These are phyloP conservation scores for Drosophila tristis DNA, from an alignment of 1,140 invertebrate genomes.

Conservation along the genomic window DNA sequence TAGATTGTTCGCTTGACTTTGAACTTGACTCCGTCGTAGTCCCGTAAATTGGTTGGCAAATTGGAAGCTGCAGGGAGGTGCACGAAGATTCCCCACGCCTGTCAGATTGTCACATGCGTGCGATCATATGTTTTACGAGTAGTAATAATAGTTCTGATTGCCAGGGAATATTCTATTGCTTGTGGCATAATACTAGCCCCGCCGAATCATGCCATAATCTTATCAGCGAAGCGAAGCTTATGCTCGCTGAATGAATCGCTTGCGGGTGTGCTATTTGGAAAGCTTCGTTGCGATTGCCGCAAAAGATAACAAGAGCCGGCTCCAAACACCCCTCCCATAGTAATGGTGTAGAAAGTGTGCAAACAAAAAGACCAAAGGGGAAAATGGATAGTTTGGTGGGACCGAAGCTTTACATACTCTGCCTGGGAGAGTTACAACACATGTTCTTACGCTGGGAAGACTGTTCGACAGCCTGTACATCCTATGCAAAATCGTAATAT, in stretches of 20 bases:
- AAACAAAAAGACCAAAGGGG: slow-evolving; percentile 23
- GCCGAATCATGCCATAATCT: slow-evolving; percentile 67
- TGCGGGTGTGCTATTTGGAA: slow-evolving; percentile 5
- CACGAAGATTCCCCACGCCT: slow-evolving; percentile 7
- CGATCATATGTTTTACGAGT: slow-evolving; percentile 3
- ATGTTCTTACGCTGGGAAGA: too few species aligned
- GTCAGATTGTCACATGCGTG: slow-evolving; percentile 13
- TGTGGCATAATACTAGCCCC: not conserved
- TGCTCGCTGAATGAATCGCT: slow-evolving; percentile 39
- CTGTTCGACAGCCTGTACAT: too few species aligned
- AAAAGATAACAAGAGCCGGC: slow-evolving; percentile 25
- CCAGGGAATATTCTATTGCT: not conserved
- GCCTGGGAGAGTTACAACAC: too few species aligned
- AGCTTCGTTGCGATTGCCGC: slow-evolving; percentile 31
- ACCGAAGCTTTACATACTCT: too few species aligned
- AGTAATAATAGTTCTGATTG: slow-evolving; percentile 27
- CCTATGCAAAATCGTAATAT: too few species aligned
- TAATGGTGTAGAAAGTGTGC: slow-evolving; percentile 3
- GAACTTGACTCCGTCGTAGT: slow-evolving; percentile 38
- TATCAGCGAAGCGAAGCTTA: slow-evolving; percentile 51
- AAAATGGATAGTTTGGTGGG: too few species aligned
- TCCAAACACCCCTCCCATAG: not conserved
- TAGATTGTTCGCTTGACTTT: slow-evolving; percentile 55
- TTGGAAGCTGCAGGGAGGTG: slow-evolving; percentile 18
- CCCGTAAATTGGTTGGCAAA: slow-evolving; percentile 30